Base-by-base conservation (phyloP, 2,113 vertebrate species). In the Trichomycterus rosablanca region DNA sequence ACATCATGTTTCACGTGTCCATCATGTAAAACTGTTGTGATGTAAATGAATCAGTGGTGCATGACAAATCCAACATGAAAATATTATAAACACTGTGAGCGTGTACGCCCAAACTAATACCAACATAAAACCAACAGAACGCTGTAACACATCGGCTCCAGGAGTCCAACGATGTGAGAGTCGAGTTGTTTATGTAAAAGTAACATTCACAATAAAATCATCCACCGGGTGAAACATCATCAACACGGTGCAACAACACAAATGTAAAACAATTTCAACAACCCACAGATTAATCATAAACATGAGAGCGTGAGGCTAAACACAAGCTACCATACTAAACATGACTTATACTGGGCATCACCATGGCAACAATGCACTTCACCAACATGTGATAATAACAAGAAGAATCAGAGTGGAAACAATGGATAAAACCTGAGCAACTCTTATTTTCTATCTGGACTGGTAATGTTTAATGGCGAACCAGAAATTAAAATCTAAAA, bases 1-100 rank as follows among this genome's bases (percentile, higher is more conserved):
- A 56, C 12, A 56, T 56, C 53, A 56, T 35, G n/a, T 56, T 56
- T 56, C 37, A 42, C 30, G 22, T 42, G 40, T 42, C n/a, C 35
- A 42, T 26, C 35, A 56, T 42, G 14, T 37, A 20, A 39, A 40
- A 22, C 52, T 37, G 52, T 15, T 37, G 19, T 20, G 35, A 39
- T 15, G 34, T 19, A 20, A 22, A 40, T 14, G 22, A 55, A 40
- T 35, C 35, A 24, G 22, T 24, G 22, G 7, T 56, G 53, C 37
- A 40, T 40, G 20, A 37, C 37, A 56, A 56, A 42, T 26, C 22
- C 35, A 26, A 39, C 53, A 24, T 15, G 35, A 37, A 42, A n/a
- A 23, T 26, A 12, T 53, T 53, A 19, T 7, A 28, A 56, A 56
- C 53, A 56, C 37, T 40, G 35, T 26, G 53, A 56, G 53, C 53